A percentile compares a stretch with the other conserved stretches of the same genome.
Conservation (phyloP, 64 coral and sea anemone genomes). For the Trachythela sp. region DNA sequence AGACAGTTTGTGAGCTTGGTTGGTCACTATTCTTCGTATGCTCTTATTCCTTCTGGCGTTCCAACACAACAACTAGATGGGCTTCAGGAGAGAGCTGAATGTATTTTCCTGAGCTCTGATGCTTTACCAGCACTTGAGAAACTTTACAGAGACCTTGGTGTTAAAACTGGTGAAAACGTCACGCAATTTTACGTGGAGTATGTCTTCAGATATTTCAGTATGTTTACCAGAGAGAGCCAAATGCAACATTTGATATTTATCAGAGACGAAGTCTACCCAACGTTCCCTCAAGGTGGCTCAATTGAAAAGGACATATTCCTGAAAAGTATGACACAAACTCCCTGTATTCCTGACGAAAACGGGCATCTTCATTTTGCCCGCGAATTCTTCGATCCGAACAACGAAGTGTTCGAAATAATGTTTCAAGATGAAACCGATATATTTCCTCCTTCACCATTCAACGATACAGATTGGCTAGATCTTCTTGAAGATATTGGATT, state of each 20-base stretch:
- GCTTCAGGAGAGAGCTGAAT: not conserved
- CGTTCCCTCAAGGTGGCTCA: not conserved
- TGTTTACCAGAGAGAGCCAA: not conserved
- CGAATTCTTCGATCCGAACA: not conserved
- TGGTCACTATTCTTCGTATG: not conserved
- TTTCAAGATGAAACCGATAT: not conserved
- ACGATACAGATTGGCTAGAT: not conserved
- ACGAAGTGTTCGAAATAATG: not conserved
- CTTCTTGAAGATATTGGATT: not conserved
- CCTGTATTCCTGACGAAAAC: not conserved
- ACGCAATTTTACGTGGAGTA: not conserved
- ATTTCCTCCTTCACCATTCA: not conserved
- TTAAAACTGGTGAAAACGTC: not conserved
- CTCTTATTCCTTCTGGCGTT: not conserved
- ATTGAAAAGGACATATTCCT: not conserved
- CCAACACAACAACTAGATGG: not conserved
- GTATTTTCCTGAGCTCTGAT: not conserved
- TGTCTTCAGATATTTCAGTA: not conserved
- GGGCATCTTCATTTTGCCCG: not conserved
- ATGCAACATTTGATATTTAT: not conserved
- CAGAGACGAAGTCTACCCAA: not conserved
- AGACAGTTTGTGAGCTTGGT: not conserved
- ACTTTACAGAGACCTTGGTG: not conserved
- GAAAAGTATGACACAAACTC: not conserved
- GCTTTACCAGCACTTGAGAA: not conserved